phyloP scores from a whole-genome alignment of 2,888 invertebrate genomes.

The Eupithecia pulchellata region DNA sequence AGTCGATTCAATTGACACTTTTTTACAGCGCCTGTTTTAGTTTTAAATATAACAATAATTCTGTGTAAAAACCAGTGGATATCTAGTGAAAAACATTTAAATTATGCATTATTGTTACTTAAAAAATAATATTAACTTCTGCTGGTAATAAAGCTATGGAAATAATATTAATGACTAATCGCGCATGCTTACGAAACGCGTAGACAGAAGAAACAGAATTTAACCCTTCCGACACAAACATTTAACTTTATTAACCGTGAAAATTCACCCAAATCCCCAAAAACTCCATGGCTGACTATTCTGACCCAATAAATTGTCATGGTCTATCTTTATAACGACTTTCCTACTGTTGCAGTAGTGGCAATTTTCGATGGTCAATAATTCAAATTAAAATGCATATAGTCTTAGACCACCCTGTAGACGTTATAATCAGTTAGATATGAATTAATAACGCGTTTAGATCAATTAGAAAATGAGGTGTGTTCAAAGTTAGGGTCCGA shows the following conservation, averaged over 20 bases:
- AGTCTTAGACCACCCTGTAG: conserved; percentile 69
- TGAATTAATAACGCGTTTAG: conserved; percentile 72
- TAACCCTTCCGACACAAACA: conserved; percentile 10
- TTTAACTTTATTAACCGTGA: conserved; percentile 6
- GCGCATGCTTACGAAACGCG: neutral
- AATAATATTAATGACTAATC: neutral
- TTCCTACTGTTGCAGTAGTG: conserved; percentile 70
- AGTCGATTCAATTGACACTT: neutral
- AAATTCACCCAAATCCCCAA: conserved; percentile 3
- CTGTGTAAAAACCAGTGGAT: too few relatives aligned
- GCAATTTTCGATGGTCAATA: conserved; percentile 68
- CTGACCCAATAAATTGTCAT: conserved; percentile 72
- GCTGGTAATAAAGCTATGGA: too few relatives aligned
- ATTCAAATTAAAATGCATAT: conserved; percentile 53
- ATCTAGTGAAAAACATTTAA: too few relatives aligned
- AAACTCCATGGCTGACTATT: conserved; percentile 8
- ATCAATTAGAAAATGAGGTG: conserved; percentile 65
- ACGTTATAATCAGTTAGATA: conserved; percentile 55
- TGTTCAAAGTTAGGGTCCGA: conserved; percentile 40
- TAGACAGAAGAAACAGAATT: neutral
- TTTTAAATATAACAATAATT: too few relatives aligned
- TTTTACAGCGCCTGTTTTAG: neutral
- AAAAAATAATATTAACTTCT: too few relatives aligned
- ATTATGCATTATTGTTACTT: too few relatives aligned
- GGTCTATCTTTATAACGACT: conserved; percentile 63